Percentiles rank a stretch among this genome's conserved stretches.
Evolutionary conservation across 2,797 vertebrate genomes (phyloP).

Genomic region (Scleropages formosus): DNA sequence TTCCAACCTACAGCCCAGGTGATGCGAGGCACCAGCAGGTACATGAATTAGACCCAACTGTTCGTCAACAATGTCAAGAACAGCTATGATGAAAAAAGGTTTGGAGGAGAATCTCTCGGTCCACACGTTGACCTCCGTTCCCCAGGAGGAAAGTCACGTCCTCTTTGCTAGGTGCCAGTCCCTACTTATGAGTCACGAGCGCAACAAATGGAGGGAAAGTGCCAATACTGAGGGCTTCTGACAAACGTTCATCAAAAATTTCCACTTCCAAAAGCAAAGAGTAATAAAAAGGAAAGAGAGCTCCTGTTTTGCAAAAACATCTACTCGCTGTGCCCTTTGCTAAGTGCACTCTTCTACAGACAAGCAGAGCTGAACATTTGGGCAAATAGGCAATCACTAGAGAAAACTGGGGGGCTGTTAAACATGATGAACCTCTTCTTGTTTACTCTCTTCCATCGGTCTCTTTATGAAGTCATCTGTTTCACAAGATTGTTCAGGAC

Average conservation of each 20-base stretch:
- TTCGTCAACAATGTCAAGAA: neutral
- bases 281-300: too few species aligned
- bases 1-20: neutral
- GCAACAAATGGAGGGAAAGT: neutral
- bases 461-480: too few species aligned
- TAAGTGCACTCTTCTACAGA: too few species aligned
- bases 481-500: too few species aligned
- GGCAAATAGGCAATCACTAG: too few species aligned
- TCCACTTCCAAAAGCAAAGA: too few species aligned
- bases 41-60: neutral
- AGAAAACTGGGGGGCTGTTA: too few species aligned
- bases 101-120: neutral
- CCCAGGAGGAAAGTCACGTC: neutral
- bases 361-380: too few species aligned
- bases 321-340: too few species aligned
- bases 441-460: too few species aligned
- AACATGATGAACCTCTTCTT: too few species aligned
- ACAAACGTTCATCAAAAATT: neutral
- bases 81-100: slow-evolving; percentile 16
- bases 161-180: neutral
- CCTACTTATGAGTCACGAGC: slow-evolving; percentile 12
- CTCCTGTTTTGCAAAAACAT: neutral
- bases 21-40: neutral
- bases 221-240: slow-evolving; percentile 4
- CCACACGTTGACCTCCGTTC: neutral